These are phyloP conservation scores for Plestiodon gilberti DNA, from an alignment of 2,113 vertebrate genomes.

Conservation along the genomic window DNA sequence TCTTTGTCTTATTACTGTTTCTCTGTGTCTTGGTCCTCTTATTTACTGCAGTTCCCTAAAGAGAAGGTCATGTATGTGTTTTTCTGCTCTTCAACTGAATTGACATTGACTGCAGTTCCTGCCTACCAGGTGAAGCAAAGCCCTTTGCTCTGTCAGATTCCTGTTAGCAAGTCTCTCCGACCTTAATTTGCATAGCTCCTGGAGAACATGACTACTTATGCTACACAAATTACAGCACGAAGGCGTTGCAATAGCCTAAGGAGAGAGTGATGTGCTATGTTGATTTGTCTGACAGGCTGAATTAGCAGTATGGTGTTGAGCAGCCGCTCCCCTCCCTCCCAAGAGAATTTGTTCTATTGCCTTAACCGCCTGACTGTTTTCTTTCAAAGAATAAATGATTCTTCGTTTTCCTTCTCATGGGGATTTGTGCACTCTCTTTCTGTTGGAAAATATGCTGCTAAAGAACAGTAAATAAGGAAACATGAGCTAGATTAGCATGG, in stretches of 20 bases:
- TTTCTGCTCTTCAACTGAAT: slow-evolving; percentile 9
- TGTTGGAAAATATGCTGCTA: neutral
- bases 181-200: slow-evolving; percentile 1
- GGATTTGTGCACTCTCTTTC: neutral
- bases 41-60: neutral
- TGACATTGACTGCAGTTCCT: neutral
- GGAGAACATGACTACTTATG: neutral
- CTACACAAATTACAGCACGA: slow-evolving; percentile 9
- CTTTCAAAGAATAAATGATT: slow-evolving; percentile 12
- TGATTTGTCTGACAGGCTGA: slow-evolving; percentile 23
- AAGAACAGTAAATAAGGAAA: neutral
- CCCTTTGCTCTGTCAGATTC: neutral
- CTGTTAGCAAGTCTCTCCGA: slow-evolving; percentile 18
- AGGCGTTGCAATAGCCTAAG: slow-evolving; percentile 3
- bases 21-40: neutral
- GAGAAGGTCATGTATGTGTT: neutral
- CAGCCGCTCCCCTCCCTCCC: slow-evolving; percentile 1
- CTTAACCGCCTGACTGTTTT: neutral
- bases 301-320: neutral
- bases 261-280: neutral
- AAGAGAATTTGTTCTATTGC: neutral
- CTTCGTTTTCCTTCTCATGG: neutral
- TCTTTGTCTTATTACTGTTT: slow-evolving; percentile 1
- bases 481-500: neutral
- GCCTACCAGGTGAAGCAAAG: neutral